Evolutionary conservation across 2,113 vertebrate species (phyloP).

Genomic region (Grus americana): DNA sequence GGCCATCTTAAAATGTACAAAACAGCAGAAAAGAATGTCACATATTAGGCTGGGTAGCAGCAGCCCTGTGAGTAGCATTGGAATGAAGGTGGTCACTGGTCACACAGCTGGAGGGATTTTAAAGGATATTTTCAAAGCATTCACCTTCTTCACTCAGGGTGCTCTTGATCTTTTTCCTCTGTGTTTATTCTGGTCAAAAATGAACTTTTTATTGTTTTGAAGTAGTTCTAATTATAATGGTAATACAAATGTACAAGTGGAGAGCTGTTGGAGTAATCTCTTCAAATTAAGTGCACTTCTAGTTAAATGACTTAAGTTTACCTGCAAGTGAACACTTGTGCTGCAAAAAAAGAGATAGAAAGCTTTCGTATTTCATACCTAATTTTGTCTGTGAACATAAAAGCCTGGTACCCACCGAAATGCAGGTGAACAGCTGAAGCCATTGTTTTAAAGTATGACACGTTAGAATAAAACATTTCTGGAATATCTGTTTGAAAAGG

Average conservation of each 20-base stretch:
- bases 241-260: conserved; percentile 39
- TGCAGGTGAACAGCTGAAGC: not conserved
- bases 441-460: not conserved
- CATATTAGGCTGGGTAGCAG: not conserved
- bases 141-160: not conserved
- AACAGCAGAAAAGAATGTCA: not conserved
- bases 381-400: not conserved
- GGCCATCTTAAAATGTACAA: not conserved
- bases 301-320: conserved; percentile 60
- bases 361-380: not conserved
- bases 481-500: not conserved
- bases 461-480: not conserved
- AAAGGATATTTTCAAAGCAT: conserved; percentile 6
- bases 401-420: not conserved
- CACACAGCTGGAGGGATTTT: not conserved
- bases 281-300: conserved; percentile 69
- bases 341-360: not conserved
- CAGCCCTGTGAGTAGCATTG: not conserved
- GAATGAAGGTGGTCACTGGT: not conserved
- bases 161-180: not conserved
- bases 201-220: conserved; percentile 51
- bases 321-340: conserved; percentile 24
- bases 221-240: conserved; percentile 48
- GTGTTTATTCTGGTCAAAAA: conserved; percentile 37
- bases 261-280: conserved; percentile 62